phyloP scores from a whole-genome alignment of 2,113 vertebrate genomes.

The Murina feae region DNA sequence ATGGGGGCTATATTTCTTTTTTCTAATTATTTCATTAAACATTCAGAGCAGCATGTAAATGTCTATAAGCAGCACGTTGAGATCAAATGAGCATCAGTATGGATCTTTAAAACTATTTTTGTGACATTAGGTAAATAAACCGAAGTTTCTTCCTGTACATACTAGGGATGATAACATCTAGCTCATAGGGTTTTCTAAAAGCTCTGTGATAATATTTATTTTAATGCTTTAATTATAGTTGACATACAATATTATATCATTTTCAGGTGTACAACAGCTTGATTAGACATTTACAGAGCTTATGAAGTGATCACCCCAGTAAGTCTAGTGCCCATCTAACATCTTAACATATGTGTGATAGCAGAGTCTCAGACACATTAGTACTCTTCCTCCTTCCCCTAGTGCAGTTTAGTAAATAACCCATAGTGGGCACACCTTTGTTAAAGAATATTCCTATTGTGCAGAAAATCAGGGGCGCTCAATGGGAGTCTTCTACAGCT shows the following conservation, averaged over 20 bases:
- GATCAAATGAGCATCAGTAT: neutral
- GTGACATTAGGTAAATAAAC: neutral
- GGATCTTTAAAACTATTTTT: neutral
- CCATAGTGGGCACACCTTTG: neutral
- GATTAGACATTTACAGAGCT: no score
- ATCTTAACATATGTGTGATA: neutral
- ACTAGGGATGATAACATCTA: no score
- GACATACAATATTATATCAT: neutral
- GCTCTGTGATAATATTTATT: no score
- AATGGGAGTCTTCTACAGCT: neutral
- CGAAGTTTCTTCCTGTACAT: neutral
- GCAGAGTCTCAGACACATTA: neutral
- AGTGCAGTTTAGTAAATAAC: neutral
- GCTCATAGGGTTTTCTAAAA: no score
- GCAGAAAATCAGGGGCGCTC: neutral
- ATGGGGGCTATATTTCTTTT: neutral
- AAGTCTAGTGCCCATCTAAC: no score
- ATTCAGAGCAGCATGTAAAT: neutral
- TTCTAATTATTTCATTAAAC: neutral
- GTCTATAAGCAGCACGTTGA: neutral
- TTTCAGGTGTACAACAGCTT: neutral
- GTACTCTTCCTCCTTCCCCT: neutral
- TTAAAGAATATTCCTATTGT: neutral
- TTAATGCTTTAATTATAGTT: no score
- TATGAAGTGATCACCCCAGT: no score